Evolutionary conservation across 2,888 invertebrate genomes (phyloP).

Genomic region (Leucozona laternaria): DNA sequence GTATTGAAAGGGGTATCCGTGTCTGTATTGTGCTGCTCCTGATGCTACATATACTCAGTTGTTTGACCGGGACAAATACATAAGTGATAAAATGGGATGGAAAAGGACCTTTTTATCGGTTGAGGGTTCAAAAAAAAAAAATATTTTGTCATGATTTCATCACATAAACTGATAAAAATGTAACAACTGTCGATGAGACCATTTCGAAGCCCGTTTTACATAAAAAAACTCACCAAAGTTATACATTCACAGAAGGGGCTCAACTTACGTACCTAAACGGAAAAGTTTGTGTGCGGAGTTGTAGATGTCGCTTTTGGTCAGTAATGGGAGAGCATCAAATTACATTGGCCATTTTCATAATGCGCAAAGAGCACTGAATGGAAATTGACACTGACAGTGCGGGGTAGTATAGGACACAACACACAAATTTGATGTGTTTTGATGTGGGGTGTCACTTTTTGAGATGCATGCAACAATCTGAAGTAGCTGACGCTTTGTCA

Average conservation of each 20-base stretch:
- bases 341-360: slow-evolving; percentile 69
- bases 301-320: slow-evolving; percentile 57
- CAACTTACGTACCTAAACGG: background rate
- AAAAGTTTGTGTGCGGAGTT: background rate
- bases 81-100: slow-evolving; percentile 55
- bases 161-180: slow-evolving; percentile 59
- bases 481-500: background rate
- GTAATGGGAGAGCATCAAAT: slow-evolving; percentile 47
- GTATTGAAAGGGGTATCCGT: slow-evolving; percentile 42
- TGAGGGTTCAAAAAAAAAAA: slow-evolving; percentile 33
- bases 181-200: slow-evolving; percentile 69
- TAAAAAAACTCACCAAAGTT: slow-evolving; percentile 24
- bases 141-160: slow-evolving; percentile 46
- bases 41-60: slow-evolving; percentile 6
- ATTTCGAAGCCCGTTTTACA: slow-evolving; percentile 50
- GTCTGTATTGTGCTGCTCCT: background rate
- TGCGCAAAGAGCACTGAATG: slow-evolving; percentile 59
- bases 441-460: slow-evolving; percentile 52
- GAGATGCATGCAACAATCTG: slow-evolving; percentile 20
- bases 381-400: slow-evolving; percentile 71
- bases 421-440: slow-evolving; percentile 47
- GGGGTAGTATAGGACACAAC: slow-evolving; percentile 27
- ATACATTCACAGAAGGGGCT: slow-evolving; percentile 40
- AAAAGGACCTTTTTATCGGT: background rate
- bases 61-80: slow-evolving; percentile 59